phyloP scores from a whole-genome alignment of 2,888 invertebrate genomes.

The Diabrotica balteata region DNA sequence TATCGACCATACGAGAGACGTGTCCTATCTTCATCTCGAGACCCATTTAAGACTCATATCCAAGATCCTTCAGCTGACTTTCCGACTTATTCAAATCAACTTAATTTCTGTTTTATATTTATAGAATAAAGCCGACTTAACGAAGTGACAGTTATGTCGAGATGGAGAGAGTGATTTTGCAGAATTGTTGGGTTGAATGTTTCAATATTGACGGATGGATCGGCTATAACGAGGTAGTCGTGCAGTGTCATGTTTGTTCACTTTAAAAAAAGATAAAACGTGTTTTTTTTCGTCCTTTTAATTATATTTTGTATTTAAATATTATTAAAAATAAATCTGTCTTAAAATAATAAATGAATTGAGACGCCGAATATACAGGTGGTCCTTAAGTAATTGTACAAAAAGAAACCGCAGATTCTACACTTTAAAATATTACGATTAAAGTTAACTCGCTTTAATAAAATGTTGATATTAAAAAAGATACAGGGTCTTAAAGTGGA shows the following conservation, averaged over 20 bases:
- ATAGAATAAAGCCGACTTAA: constrained; percentile 22
- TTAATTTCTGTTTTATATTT: constrained; percentile 29
- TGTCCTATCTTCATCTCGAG: constrained; percentile 9
- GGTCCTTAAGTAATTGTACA: no score
- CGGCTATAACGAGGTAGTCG: constrained; percentile 13
- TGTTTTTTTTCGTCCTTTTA: no score
- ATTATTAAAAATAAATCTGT: no score
- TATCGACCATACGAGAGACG: not conserved
- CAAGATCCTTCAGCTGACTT: not conserved
- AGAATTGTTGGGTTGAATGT: constrained; percentile 21
- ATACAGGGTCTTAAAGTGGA: no score
- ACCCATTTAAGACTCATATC: no score
- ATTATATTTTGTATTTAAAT: no score
- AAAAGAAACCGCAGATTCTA: no score
- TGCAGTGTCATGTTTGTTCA: constrained; percentile 13
- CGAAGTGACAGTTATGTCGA: constrained; percentile 29
- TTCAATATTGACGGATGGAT: constrained; percentile 14
- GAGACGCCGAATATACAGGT: no score
- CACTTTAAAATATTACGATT: no score
- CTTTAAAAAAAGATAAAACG: not conserved
- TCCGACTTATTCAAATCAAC: constrained; percentile 28
- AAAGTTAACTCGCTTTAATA: no score
- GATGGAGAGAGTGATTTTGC: constrained; percentile 31
- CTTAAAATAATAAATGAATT: no score
- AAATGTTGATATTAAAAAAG: no score